Evolutionary conservation across 2,888 invertebrate genomes (phyloP).

Genomic region (Tipula vernalis): DNA sequence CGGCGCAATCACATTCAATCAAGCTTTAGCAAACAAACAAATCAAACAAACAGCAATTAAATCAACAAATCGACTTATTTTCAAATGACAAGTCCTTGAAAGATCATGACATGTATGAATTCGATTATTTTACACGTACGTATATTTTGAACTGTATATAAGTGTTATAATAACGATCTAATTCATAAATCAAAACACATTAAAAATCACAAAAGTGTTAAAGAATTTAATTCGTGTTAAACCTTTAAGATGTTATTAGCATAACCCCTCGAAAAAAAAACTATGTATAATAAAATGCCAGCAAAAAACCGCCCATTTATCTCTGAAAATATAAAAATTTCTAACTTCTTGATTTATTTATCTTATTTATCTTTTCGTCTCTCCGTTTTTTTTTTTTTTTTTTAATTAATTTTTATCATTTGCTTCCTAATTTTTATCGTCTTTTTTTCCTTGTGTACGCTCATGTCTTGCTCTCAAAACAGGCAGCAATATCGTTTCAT

Average conservation of each 20-base stretch:
- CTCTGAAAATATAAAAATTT: not conserved
- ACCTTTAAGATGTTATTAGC: not conserved
- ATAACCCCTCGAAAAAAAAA: not conserved
- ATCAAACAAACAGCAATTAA: not conserved
- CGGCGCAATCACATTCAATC: not conserved
- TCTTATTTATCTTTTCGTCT: not conserved
- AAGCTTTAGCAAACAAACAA: not conserved
- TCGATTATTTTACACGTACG: not conserved
- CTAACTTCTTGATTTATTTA: not conserved
- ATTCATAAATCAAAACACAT: not conserved
- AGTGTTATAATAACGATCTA: not conserved
- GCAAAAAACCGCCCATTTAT: not conserved
- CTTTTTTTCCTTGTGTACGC: not conserved
- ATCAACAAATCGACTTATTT: not conserved
- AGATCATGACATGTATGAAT: not conserved
- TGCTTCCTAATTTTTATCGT: not conserved
- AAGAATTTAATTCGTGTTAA: not conserved
- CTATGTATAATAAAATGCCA: not conserved
- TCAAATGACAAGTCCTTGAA: not conserved
- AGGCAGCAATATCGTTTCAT: not conserved
- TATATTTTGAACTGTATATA: not conserved
- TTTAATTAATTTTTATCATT: constrained; percentile 4
- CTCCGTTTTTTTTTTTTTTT: not conserved
- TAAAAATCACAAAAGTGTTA: not conserved
- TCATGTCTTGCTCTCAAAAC: not conserved